Evolutionary conservation across 2,113 vertebrate species (phyloP), one percentile per base, ranked within the genome.

Genomic region (Origma solitaria): DNA sequence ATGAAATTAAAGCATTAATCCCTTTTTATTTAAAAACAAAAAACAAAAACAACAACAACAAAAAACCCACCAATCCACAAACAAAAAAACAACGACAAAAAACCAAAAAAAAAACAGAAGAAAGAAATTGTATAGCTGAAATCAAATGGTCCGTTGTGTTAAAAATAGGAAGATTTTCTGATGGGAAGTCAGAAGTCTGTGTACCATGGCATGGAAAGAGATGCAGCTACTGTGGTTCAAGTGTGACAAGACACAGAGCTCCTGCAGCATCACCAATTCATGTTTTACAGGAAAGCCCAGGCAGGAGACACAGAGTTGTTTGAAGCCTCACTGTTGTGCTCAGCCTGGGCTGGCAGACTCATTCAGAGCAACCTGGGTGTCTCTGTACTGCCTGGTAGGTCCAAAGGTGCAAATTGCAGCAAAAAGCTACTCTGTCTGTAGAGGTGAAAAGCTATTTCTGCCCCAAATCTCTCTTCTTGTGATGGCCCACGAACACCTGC

Each of bases 1-100:
- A 82, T 17, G 31, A 79, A 82, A 88, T 50, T 69, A 58, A 85
- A 91, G 47, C 27, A 87, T 89, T 95, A 95, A 91, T 89, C n/a
- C n/a, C 40, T 90, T 60, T 58, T 23, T 84, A 33, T 9, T 37
- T 27, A 1, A 64, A 78, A 79, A 66, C 57, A 31, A 4, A 42
- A 62, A 51, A 42, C 18, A 18, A 47, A 70, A 53, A 45, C n/a
- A n/a, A n/a, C n/a, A n/a, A n/a, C n/a, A 19, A 38, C 44, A 3
- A 54, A n/a, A 30, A 6, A 35, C 37, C 37, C 14, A 37, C 9
- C n/a, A 6, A 35, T n/a, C 37, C 14, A 37, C 9, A 62, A 51
- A 42, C 18, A 18, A 47, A 70, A 53, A 45, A n/a, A n/a, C n/a
- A n/a, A n/a, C n/a, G 15, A 38, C 44, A 3, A 54, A n/a, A 30